Conservation (phyloP, 2,888 invertebrate genomes). For the Drosophila villosipedis region DNA sequence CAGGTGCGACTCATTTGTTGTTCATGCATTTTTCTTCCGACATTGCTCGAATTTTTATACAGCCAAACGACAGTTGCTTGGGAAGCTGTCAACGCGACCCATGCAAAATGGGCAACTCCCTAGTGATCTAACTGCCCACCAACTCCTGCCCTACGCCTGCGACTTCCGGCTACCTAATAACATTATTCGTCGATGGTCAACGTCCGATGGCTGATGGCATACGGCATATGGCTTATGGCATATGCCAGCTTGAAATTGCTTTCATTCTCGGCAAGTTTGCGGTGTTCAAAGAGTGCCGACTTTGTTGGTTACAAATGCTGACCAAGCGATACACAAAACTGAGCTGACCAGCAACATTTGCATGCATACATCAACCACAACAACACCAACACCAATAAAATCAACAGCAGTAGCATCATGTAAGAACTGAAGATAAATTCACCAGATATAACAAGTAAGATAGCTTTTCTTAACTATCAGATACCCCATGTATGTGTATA, state of each 20-base stretch:
- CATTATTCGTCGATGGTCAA: background rate
- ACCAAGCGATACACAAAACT: slow-evolving; percentile 30
- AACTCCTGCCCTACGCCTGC: background rate
- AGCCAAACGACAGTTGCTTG: slow-evolving; percentile 44
- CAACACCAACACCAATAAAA: slow-evolving; percentile 3
- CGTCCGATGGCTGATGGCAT: background rate
- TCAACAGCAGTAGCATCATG: slow-evolving; percentile 13
- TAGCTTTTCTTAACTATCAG: background rate
- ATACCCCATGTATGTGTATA: background rate
- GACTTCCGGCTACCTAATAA: background rate
- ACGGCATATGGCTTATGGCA: slow-evolving; percentile 12
- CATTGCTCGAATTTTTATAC: slow-evolving; percentile 64
- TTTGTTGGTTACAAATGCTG: slow-evolving; percentile 17
- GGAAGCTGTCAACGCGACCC: slow-evolving; percentile 64
- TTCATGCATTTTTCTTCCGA: slow-evolving; percentile 61
- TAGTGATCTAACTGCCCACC: slow-evolving; percentile 6
- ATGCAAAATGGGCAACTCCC: slow-evolving; percentile 60
- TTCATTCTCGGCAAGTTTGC: slow-evolving; percentile 52
- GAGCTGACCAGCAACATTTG: slow-evolving; percentile 50
- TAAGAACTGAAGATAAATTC: slow-evolving; percentile 48
- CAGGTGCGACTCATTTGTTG: slow-evolving; percentile 71
- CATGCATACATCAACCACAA: slow-evolving; percentile 26
- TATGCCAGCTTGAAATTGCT: slow-evolving; percentile 59
- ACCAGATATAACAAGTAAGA: slow-evolving; percentile 6
- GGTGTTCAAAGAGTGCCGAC: slow-evolving; percentile 31